These are phyloP conservation scores for Romanogobio albipinnatus DNA, from an alignment of 2,113 vertebrate species.

Conservation along the genomic window DNA sequence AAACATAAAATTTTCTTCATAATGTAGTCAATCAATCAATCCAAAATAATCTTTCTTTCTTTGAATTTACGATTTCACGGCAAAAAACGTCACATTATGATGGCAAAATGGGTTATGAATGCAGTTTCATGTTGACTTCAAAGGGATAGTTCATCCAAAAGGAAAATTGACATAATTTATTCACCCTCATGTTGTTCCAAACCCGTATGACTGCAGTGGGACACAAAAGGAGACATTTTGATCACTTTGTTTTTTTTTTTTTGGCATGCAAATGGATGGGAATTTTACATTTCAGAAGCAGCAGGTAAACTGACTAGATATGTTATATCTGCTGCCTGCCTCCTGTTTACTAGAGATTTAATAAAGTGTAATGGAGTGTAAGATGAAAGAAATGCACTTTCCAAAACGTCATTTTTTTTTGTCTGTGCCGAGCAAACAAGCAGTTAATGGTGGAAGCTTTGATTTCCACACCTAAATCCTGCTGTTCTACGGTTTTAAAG, in stretches of 20 bases:
- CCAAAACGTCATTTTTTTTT: neutral
- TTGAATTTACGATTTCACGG: neutral
- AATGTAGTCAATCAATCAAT: neutral
- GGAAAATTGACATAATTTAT: neutral
- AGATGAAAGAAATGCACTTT: neutral
- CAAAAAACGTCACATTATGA: neutral
- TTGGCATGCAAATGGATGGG: neutral
- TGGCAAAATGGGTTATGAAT: neutral
- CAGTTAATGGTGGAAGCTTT: conserved; percentile 4
- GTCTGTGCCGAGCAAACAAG: neutral
- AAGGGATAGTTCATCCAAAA: conserved; percentile 12
- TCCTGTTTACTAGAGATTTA: conserved; percentile 19
- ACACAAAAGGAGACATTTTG: neutral
- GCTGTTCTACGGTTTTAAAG: neutral
- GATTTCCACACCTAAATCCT: conserved; percentile 15
- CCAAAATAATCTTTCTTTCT: neutral
- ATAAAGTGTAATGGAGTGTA: conserved; percentile 19
- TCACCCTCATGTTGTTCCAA: conserved; percentile 10
- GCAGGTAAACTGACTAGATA: neutral
- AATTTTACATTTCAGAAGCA: neutral
- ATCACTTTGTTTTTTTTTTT: neutral
- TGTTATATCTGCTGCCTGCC: neutral
- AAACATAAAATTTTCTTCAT: neutral
- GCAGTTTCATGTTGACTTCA: conserved; percentile 7
- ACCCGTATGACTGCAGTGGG: too few species aligned